phyloP scores from a whole-genome alignment of 2,113 vertebrate genomes.

The Archilochus colubris region DNA sequence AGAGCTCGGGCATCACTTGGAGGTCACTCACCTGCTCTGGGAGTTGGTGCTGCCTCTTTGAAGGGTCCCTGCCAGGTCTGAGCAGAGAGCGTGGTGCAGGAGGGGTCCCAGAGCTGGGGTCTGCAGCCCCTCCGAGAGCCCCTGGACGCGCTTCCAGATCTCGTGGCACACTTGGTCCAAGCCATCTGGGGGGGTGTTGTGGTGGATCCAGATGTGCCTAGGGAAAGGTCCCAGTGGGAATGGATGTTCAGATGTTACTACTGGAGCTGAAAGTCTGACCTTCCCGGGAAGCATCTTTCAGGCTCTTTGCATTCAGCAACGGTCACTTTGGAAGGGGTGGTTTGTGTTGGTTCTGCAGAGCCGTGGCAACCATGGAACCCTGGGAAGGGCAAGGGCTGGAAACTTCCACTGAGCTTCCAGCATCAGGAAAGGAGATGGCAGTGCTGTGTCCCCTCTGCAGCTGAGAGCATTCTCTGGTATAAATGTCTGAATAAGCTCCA shows the following conservation, averaged over 20 bases:
- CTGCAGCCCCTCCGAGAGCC: slow-evolving; percentile 40
- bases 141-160: slow-evolving; percentile 79
- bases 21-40: slow-evolving; percentile 62
- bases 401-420: background rate
- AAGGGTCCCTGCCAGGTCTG: background rate
- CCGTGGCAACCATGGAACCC: slow-evolving; percentile 71
- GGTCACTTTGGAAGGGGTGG: background rate
- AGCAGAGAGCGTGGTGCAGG: background rate
- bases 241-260: background rate
- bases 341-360: background rate
- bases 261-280: background rate
- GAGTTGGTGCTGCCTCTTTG: background rate
- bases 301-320: background rate
- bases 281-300: slow-evolving; percentile 50
- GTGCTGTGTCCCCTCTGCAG: fast-evolving
- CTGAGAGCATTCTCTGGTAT: fast-evolving
- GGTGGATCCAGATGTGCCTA: slow-evolving; percentile 82
- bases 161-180: slow-evolving; percentile 79
- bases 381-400: slow-evolving; percentile 46
- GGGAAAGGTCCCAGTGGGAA: slow-evolving; percentile 80
- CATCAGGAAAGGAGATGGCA: background rate
- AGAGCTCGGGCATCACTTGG: background rate
- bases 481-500: background rate
- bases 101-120: background rate
- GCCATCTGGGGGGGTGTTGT: slow-evolving; percentile 74